A percentile compares a stretch with the other conserved stretches of the same genome.
Conservation (phyloP, 2,888 invertebrate genomes). For the Subacronicta megacephala region DNA sequence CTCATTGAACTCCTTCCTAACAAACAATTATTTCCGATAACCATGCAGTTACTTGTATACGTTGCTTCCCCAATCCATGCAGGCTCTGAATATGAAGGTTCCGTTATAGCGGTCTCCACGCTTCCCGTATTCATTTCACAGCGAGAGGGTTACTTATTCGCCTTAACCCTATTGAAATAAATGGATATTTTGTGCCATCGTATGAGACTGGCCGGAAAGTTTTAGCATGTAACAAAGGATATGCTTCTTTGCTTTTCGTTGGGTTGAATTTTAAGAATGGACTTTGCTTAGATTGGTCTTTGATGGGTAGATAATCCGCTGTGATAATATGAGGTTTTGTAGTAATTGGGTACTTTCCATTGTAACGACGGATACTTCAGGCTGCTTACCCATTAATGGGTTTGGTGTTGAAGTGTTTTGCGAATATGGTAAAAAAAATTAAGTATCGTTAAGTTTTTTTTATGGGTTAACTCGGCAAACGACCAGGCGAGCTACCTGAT, state of each 20-base stretch:
- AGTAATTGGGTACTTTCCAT: constrained; percentile 30
- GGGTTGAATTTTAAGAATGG: constrained; percentile 19
- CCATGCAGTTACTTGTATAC: constrained; percentile 33
- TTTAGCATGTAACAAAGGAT: constrained; percentile 40
- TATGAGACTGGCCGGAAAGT: constrained; percentile 53
- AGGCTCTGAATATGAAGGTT: constrained; percentile 53
- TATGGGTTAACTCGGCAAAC: no score
- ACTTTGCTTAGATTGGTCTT: constrained; percentile 2
- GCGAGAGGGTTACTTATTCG: constrained; percentile 46
- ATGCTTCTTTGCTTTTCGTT: constrained; percentile 23
- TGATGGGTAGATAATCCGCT: not conserved
- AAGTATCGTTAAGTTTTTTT: no score
- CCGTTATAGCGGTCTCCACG: constrained; percentile 48
- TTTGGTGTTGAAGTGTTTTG: not conserved
- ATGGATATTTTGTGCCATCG: constrained; percentile 53
- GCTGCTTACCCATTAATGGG: not conserved
- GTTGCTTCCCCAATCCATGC: not conserved
- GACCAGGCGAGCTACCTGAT: no score
- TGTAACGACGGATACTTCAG: not conserved
- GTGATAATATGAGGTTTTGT: constrained; percentile 7
- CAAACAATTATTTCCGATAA: constrained; percentile 26
- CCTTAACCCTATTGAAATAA: constrained; percentile 59
- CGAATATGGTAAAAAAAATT: not conserved
- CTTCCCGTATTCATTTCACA: constrained; percentile 47
- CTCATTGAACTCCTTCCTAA: not conserved